Evolutionary conservation across 2,888 invertebrate species (phyloP), one percentile per base, ranked within the genome.

Genomic region (Leucoma salicis): DNA sequence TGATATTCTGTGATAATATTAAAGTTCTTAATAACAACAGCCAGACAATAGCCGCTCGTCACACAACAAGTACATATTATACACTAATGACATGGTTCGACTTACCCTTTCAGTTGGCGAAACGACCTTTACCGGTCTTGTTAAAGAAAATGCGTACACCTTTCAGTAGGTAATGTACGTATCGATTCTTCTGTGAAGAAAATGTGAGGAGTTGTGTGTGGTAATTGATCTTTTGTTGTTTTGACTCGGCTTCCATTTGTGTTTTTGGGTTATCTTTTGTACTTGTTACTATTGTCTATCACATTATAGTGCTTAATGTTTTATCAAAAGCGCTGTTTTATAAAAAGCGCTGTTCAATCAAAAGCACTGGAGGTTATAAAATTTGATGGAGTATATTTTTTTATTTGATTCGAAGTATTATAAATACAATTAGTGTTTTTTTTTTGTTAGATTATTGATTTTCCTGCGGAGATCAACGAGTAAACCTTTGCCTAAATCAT

Each of bases 31-130:
- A 16, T 16, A 16, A 6, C 31, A 35, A 39, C 44, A 50, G 31
- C 16, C 13, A 7, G 32, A 8, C 53, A 48, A 61, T 53, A 38
- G 49, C 3, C 16, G 46, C 40, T 14, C 12, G 14, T 11, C 46
- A 25, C 11, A 33, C 33, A 35, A 44, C 27, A 50, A 61, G 59
- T 49, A 54, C 33, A 46, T 39, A 59, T 63, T 61, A 57, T 63
- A 38, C 33, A 37, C 24, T 54, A 49, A 52, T 48, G 46, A 16
- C 38, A 14, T 15, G 45, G 39, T 45, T 63, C 48, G 25, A 13
- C 31, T 59, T 53, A 49, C 63, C 21, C 14, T 35, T 50, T 45
- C 35, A 46, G 46, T 44, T 37, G 49, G 37, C 32, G 32, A 14
- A 25, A 47, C 39, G 44, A 62, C 39, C 40, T 46, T 48, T 48